Evolutionary conservation across 53 echinoderm and acorn worm species (phyloP), one percentile per base, ranked within the genome.

Genomic region (Actinopyga echinites): DNA sequence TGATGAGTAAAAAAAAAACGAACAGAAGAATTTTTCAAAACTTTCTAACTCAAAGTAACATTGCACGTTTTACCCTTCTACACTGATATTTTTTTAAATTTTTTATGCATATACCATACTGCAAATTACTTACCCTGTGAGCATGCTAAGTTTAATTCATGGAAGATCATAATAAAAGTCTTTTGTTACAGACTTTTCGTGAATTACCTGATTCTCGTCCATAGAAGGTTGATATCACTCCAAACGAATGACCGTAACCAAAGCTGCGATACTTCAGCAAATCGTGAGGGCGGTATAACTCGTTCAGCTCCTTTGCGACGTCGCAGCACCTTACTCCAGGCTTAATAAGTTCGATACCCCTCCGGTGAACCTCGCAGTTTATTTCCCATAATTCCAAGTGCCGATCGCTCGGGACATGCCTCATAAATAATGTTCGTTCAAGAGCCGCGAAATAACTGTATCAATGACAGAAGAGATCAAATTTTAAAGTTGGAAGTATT

Each of bases 171-270:
- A 44, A 44, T 11, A 11, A 11, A 9, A 8, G 1, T 5, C 12
- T 44, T 9, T 37, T 37, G 44, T 11, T 8, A 44, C 7, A 1
- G 44, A 1, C 10, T 11, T 44, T n/a, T n/a, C n/a, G n/a, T n/a
- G 21, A 64, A 81, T 84, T 82, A 95, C 95, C 95, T 64, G 95
- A 93, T 78, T 95, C 95, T 25, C 95, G 43, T 21, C 95, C 95
- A 62, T 87, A 95, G 66, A 91, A 95, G 21, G 93, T 91, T 28
- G 91, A 83, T 35, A 95, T 43, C 0, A 75, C 61, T 1, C 96
- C 96, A 77, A 95, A 93, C 1, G 96, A 93, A 49, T 95, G 96
- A 3, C 96, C 96, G 45, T 95, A 95, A 20, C 96, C 96, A 75
- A 95, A 95, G 62, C 89, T 91, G 3, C 96, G 86, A 59, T 91